Conservation (phyloP, 2,113 vertebrate genomes). For the Psittacula cyanocephala region DNA sequence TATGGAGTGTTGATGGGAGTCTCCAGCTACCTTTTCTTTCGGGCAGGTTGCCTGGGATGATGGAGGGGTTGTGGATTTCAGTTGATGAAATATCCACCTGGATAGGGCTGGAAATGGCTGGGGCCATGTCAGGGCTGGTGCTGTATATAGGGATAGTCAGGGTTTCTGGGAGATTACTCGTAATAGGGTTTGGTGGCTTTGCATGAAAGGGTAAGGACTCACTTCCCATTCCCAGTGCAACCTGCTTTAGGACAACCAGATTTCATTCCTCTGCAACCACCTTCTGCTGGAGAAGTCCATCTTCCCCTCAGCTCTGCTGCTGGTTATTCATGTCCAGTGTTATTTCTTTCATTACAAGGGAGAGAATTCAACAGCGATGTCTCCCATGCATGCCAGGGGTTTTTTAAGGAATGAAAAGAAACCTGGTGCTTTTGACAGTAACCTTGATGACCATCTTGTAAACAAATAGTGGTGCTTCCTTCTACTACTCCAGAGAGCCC, state of each 20-base stretch:
- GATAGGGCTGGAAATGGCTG: neutral
- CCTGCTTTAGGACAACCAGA: neutral
- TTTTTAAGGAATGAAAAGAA: neutral
- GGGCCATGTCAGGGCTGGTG: neutral
- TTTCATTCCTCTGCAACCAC: neutral
- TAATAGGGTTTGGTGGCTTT: neutral
- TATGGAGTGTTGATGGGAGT: accelerated
- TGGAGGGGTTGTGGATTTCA: neutral
- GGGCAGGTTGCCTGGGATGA: neutral
- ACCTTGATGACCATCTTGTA: neutral
- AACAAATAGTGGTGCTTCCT: neutral
- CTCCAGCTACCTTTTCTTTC: neutral
- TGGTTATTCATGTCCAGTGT: neutral
- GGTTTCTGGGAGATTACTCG: neutral
- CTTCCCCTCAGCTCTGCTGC: neutral
- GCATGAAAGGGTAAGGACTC: neutral
- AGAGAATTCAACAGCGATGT: neutral
- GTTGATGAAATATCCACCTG: neutral
- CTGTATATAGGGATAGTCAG: neutral
- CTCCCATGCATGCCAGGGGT: neutral
- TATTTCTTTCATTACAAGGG: neutral
- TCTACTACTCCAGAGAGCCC: neutral
- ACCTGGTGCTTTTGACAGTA: neutral
- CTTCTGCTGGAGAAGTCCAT: neutral
- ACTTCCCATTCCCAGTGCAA: neutral